phyloP scores from a whole-genome alignment of 2,888 invertebrate species.

The Acleris emargana region DNA sequence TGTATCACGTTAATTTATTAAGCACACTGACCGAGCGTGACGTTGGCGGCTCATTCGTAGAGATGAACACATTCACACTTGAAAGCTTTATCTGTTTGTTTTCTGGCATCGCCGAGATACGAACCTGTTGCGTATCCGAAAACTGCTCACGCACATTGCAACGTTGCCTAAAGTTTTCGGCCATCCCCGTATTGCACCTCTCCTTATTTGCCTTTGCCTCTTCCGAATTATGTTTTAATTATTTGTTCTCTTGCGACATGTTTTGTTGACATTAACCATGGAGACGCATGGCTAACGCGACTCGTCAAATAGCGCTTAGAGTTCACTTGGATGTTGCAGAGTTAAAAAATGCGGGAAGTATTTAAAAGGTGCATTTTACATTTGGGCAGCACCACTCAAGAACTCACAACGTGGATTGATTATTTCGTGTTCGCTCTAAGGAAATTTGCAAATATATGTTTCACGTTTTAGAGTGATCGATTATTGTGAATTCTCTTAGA shows the following conservation, averaged over 20 bases:
- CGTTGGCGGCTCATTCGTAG: slow-evolving; percentile 54
- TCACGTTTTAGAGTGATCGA: slow-evolving; percentile 35
- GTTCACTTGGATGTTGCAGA: slow-evolving; percentile 53
- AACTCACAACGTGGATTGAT: slow-evolving; percentile 75
- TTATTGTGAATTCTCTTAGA: slow-evolving; percentile 63
- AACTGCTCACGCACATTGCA: slow-evolving; percentile 56
- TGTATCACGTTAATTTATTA: slow-evolving; percentile 47
- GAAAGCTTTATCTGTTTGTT: slow-evolving; percentile 83
- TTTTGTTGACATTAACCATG: slow-evolving; percentile 70
- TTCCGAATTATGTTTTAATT: slow-evolving; percentile 60
- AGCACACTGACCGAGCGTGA: slow-evolving; percentile 54
- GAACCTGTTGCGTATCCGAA: slow-evolving; percentile 60
- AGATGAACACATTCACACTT: slow-evolving; percentile 56
- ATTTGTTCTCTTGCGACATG: slow-evolving; percentile 46
- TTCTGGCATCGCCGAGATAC: slow-evolving; percentile 81
- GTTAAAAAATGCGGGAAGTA: slow-evolving; percentile 43
- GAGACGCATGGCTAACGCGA: slow-evolving; percentile 72
- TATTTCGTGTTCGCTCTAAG: slow-evolving; percentile 48
- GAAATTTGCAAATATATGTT: slow-evolving; percentile 57
- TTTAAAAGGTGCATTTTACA: slow-evolving; percentile 62
- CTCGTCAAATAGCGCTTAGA: slow-evolving; percentile 50
- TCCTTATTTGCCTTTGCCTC: slow-evolving; percentile 75
- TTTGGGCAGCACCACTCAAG: slow-evolving; percentile 79
- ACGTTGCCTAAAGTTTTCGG: slow-evolving; percentile 52
- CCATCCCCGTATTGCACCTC: slow-evolving; percentile 71